phyloP scores from a whole-genome alignment of 2,113 vertebrate genomes.

The Mesocricetus auratus region DNA sequence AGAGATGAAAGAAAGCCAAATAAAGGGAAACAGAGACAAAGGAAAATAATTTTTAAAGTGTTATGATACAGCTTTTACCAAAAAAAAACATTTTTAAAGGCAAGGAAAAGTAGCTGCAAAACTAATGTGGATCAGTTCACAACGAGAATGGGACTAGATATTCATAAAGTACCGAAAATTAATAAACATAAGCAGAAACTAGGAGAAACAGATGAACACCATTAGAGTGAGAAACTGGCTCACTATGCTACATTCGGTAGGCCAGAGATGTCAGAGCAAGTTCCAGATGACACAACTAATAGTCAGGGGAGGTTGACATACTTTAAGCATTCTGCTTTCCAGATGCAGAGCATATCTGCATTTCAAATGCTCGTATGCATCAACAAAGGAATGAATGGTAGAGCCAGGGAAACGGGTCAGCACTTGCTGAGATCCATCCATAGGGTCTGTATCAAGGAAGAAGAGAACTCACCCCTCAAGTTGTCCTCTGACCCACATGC shows the following conservation, averaged over 20 bases:
- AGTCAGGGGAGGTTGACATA: background rate
- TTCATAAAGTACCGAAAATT: background rate
- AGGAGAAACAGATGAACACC: background rate
- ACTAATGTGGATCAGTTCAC: background rate
- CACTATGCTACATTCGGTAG: background rate
- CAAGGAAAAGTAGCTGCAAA: background rate
- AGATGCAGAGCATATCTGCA: background rate
- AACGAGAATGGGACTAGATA: background rate
- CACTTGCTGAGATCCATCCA: background rate
- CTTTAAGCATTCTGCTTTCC: background rate
- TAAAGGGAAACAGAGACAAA: background rate
- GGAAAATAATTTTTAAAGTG: background rate
- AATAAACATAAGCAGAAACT: background rate
- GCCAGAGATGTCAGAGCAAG: background rate
- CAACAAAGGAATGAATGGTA: background rate
- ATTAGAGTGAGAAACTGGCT: background rate
- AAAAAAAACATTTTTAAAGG: background rate
- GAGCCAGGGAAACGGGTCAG: background rate
- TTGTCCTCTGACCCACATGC: background rate
- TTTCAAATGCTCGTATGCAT: background rate
- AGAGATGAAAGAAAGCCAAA: background rate
- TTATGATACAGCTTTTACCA: background rate
- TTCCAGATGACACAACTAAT: background rate
- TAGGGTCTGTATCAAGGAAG: background rate
- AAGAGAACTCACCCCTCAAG: background rate